A percentile compares a stretch with the other conserved stretches of the same genome.
These are phyloP conservation scores for Drepanosiphum platanoidis DNA, from an alignment of 2,888 invertebrate species.

Conservation along the genomic window DNA sequence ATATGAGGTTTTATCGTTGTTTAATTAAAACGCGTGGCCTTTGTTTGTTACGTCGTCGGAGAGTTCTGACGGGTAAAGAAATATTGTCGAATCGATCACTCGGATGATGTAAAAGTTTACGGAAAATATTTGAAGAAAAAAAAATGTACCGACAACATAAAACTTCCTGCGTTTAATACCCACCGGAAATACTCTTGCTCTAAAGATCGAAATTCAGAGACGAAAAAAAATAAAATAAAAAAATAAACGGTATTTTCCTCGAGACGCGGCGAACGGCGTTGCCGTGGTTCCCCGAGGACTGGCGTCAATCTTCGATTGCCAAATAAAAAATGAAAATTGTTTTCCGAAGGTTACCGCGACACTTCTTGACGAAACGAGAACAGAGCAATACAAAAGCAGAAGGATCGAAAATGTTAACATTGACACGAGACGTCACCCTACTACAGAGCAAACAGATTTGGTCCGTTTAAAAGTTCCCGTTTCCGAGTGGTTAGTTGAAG, in stretches of 20 bases:
- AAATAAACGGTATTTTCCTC: not conserved
- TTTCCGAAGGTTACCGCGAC: not conserved
- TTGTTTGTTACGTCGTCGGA: too few species aligned
- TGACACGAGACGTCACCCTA: not conserved
- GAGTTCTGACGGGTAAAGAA: too few species aligned
- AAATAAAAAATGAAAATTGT: constrained; percentile 29
- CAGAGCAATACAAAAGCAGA: not conserved
- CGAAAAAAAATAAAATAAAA: too few species aligned
- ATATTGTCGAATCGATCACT: too few species aligned
- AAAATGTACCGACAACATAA: not conserved
- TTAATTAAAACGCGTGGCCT: too few species aligned
- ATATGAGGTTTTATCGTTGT: too few species aligned
- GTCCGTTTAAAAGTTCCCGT: not conserved
- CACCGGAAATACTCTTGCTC: not conserved
- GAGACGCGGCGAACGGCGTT: not conserved
- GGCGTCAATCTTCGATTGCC: not conserved
- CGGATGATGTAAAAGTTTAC: not conserved
- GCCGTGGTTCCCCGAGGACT: not conserved
- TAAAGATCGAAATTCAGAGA: not conserved
- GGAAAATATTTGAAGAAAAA: not conserved
- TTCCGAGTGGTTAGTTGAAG: not conserved
- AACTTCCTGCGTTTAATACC: not conserved
- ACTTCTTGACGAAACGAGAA: not conserved
- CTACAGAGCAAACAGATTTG: not conserved
- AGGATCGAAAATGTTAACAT: not conserved